Evolutionary conservation across 2,113 vertebrate species (phyloP), one percentile per base, ranked within the genome.

Genomic region (Noctilio leporinus): DNA sequence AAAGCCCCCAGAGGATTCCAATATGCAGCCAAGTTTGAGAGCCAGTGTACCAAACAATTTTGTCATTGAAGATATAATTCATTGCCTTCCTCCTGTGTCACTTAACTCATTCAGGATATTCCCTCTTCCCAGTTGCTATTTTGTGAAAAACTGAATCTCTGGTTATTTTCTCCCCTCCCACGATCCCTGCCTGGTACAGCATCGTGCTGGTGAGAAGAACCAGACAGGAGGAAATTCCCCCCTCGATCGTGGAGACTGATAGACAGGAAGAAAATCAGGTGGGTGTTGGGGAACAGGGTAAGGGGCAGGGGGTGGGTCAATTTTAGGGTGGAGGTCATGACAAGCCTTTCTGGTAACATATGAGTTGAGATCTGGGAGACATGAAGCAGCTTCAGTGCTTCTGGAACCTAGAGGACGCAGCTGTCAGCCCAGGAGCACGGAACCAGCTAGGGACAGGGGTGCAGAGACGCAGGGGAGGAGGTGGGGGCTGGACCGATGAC

Each of bases 211-310:
- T 38, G 9, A 7, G 38, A 20, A 77, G 38, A 86, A n/a, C 10
- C 2, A 38, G 22, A 59, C 8, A 4, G 38, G 55, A 45, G 55
- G 22, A 24, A 47, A n/a, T 10, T 10, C 33, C 30, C 26, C n/a
- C 89, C 2, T 19, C 0, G 82, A 33, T n/a, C 2, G 0, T 17
- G 15, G 77, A 76, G 49, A 17, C 5, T 0, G 8, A 65, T 0
- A 15, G 8, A 65, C 0, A 15, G 62, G 38, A 47, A 80, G 22
- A 19, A 86, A 77, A 16, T 11, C 6, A 55, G 19, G 38, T 15
- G 12, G 20, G 1, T 1, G 0, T 20, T 5, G 3, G 35, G 35
- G 4, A 5, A 7, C 16, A 43, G 51, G 2, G 4, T 7, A 35
- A 26, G 47, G 4, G 8, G 8, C 0, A 1, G n/a, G 2, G 45